Evolutionary conservation across 2,888 invertebrate species (phyloP), one percentile per base, ranked within the genome.

Genomic region (Amphipyra berbera): DNA sequence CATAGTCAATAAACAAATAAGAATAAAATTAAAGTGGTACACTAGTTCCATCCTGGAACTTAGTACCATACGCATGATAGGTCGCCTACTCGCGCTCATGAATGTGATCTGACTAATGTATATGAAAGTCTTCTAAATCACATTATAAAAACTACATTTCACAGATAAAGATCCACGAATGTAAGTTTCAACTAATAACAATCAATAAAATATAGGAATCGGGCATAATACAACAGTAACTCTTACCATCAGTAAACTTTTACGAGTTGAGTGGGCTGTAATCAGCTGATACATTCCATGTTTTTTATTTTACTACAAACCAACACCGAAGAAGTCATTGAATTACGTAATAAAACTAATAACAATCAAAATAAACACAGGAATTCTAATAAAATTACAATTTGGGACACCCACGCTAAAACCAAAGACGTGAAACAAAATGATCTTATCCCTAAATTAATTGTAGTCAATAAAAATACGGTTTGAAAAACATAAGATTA

Each of bases 291-390:
- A 27, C 21, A 9, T 27, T 48, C 33, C 30, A 54, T 14, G 3
- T 13, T 68, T 37, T n/a, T 46, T 46, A n/a, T 35, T 54, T 68
- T 58, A 52, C 49, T 12, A 40, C 33, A 13, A 27, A 58, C 10
- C 14, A 47, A 52, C 37, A 9, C 7, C 46, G 38, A 68, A 49
- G 33, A 69, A 68, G 69, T 50, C 50, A 52, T 58, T 68, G 75
- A 41, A 74, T 53, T 37, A 58, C 38, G 27, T 37, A 50, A 63
- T 74, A 70, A 70, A 73, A 70, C 37, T 14, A 73, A 73, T 71
- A 71, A 74, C 70, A 55, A 58, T 68, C 57, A 63, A 74, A 62
- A 58, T 52, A 74, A 62, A 74, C 47, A 58, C n/a, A 54, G 48
- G 35, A 47, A 63, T 41, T 50, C 47, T 44, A 55, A 71, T 74